Evolutionary conservation across 1,140 invertebrate genomes (phyloP).

Genomic region (Aphis gossypii): DNA sequence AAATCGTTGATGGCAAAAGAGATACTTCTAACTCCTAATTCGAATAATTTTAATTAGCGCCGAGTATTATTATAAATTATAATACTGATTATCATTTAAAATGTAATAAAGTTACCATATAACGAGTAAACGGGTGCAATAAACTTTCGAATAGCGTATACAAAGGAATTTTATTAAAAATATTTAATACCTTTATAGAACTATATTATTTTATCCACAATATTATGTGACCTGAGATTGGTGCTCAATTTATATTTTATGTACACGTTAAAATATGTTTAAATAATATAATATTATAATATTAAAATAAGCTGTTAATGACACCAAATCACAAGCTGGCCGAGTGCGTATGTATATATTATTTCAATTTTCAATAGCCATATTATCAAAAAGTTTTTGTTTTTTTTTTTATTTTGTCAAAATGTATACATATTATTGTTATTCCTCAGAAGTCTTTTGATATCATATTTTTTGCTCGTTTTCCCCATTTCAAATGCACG

Average conservation of each 20-base stretch:
- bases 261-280: not conserved
- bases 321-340: not conserved
- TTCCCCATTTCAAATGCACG: constrained; percentile 16
- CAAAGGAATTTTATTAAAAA: not conserved
- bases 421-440: not conserved
- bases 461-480: constrained; percentile 21
- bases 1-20: not conserved
- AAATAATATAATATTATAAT: not conserved
- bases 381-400: constrained; percentile 30
- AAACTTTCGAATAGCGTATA: not conserved
- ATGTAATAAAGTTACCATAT: not conserved
- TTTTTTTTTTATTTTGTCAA: constrained; percentile 32
- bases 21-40: not conserved
- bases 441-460: constrained; percentile 46
- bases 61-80: not conserved
- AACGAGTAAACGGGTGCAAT: not conserved
- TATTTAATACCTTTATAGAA: not conserved
- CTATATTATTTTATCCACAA: not conserved
- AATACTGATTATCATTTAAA: not conserved
- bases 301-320: constrained; percentile 29
- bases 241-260: not conserved
- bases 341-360: not conserved
- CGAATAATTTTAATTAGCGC: not conserved
- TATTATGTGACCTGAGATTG: not conserved
- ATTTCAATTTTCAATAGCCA: not conserved